Conservation (phyloP, 64 coral and sea anemone species). For the Montipora foliosa region DNA sequence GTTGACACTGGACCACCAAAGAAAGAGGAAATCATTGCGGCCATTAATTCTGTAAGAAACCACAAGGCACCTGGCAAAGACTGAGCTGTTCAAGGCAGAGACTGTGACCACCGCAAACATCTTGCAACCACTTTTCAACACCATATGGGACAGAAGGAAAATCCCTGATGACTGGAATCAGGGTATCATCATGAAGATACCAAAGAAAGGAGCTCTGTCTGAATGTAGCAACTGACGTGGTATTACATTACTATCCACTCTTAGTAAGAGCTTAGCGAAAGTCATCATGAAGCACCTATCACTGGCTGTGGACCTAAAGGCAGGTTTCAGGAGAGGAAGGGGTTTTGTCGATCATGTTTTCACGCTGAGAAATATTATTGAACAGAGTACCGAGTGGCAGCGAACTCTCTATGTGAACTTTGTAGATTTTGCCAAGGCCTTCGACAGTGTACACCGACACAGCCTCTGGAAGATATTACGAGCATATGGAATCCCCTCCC, state of each 20-base stretch:
- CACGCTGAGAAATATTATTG: slow-evolving; percentile 32
- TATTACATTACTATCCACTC: slow-evolving; percentile 23
- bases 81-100: slow-evolving; percentile 35
- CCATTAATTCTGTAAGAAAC: slow-evolving; percentile 17
- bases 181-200: slow-evolving; percentile 8
- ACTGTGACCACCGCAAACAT: neutral
- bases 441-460: slow-evolving; percentile 16
- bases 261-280: neutral
- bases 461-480: slow-evolving; percentile 39
- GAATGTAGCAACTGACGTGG: slow-evolving; percentile 15
- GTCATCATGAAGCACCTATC: neutral
- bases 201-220: slow-evolving; percentile 24
- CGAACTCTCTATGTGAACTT: slow-evolving; percentile 37
- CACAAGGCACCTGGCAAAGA: slow-evolving; percentile 27
- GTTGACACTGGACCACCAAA: slow-evolving; percentile 19
- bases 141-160: neutral
- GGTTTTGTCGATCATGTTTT: slow-evolving; percentile 5
- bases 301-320: slow-evolving; percentile 9
- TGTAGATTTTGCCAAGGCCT: slow-evolving; percentile 54
- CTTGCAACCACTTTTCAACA: neutral
- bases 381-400: slow-evolving; percentile 11
- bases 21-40: neutral
- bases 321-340: slow-evolving; percentile 31
- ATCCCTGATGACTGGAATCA: slow-evolving; percentile 40
- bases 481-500: slow-evolving; percentile 1